These are phyloP conservation scores for Eucera pruinosa DNA, from an alignment of 2,888 invertebrate genomes.

Conservation along the genomic window DNA sequence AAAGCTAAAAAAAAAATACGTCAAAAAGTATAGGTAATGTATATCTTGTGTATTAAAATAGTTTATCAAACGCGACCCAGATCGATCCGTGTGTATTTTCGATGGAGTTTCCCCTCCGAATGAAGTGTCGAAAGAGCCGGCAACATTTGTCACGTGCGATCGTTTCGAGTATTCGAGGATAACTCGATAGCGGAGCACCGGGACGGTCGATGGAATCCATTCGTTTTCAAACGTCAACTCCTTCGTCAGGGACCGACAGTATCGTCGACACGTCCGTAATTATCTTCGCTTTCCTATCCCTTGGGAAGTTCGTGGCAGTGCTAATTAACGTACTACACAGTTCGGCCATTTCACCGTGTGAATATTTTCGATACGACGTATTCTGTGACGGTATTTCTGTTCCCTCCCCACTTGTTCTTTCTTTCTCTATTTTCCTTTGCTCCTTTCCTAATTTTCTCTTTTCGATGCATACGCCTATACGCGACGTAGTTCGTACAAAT, in stretches of 20 bases:
- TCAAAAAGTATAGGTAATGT: no score
- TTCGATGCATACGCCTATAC: background rate
- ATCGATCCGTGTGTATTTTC: slow-evolving; percentile 21
- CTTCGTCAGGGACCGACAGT: slow-evolving; percentile 70
- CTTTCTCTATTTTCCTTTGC: background rate
- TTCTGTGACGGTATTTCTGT: slow-evolving; percentile 27
- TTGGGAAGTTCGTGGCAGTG: slow-evolving; percentile 63
- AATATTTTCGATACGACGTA: slow-evolving; percentile 62
- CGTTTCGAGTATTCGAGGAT: slow-evolving; percentile 48
- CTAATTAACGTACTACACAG: slow-evolving; percentile 69
- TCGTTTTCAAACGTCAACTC: slow-evolving; percentile 69
- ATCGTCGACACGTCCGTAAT: slow-evolving; percentile 71
- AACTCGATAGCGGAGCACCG: slow-evolving; percentile 44
- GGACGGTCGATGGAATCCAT: slow-evolving; percentile 65
- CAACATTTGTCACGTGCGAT: slow-evolving; percentile 53
- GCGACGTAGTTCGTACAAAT: slow-evolving; percentile 9
- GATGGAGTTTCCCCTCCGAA: background rate
- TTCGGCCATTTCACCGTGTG: slow-evolving; percentile 65
- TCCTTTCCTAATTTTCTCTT: background rate
- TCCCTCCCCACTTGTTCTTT: no score
- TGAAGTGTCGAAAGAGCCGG: slow-evolving; percentile 42
- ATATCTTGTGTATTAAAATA: slow-evolving; percentile 22
- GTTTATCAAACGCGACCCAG: slow-evolving; percentile 26
- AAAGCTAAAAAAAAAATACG: slow-evolving; percentile 15
- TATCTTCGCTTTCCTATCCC: slow-evolving; percentile 69